These are phyloP conservation scores for Aleadryas rufinucha DNA, from an alignment of 2,113 vertebrate species.

Conservation along the genomic window DNA sequence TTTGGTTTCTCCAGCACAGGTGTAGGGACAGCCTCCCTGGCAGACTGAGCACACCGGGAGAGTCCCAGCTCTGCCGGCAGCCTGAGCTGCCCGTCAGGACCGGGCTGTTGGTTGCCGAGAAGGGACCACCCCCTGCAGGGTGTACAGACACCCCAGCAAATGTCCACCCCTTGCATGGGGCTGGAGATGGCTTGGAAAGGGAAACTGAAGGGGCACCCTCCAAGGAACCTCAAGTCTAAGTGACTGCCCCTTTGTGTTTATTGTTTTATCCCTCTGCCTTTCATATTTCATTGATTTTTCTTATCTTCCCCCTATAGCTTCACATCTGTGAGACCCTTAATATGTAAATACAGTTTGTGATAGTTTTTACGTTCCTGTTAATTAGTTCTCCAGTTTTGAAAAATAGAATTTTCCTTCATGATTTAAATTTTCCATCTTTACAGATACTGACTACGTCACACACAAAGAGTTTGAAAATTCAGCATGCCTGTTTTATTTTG, in stretches of 20 bases:
- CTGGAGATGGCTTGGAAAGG: background rate
- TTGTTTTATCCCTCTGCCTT: background rate
- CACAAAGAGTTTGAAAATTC: background rate
- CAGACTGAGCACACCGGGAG: background rate
- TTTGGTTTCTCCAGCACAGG: background rate
- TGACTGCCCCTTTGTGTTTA: background rate
- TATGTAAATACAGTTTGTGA: background rate
- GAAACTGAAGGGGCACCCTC: background rate
- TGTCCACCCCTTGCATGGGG: too few species aligned
- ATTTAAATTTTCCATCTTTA: background rate
- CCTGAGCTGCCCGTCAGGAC: accelerated
- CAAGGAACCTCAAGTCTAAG: background rate
- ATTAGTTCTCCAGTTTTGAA: background rate
- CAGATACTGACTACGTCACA: background rate
- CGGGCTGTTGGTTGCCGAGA: background rate
- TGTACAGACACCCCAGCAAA: background rate
- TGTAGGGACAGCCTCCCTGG: background rate
- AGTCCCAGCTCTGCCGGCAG: accelerated
- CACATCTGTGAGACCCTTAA: background rate
- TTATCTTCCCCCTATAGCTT: background rate
- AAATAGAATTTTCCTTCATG: background rate
- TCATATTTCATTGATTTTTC: background rate
- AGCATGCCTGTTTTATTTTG: background rate
- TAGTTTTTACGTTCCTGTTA: background rate
- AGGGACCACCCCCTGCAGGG: background rate